phyloP scores from a whole-genome alignment of 2,888 invertebrate species.

The Dryobota labecula region DNA sequence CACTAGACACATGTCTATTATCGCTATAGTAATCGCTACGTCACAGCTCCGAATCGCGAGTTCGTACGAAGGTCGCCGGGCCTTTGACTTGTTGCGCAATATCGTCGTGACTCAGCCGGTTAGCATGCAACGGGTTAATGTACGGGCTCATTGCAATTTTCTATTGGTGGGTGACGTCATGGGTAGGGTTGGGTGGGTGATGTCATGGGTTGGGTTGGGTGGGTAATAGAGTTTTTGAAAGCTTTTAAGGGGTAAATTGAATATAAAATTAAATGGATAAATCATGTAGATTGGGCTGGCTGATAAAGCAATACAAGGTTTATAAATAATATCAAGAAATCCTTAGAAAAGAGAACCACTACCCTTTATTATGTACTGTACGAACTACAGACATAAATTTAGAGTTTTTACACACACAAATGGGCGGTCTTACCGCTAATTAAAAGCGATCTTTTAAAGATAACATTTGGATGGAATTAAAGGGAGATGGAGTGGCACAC shows the following conservation, averaged over 20 bases:
- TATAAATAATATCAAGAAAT: neutral
- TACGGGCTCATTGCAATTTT: constrained; percentile 51
- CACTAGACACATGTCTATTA: constrained; percentile 30
- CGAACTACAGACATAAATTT: too few relatives aligned
- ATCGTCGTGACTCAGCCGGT: constrained; percentile 59
- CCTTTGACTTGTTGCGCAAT: constrained; percentile 72
- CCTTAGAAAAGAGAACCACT: too few relatives aligned
- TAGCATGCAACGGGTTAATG: constrained; percentile 61
- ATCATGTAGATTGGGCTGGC: neutral
- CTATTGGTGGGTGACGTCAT: constrained; percentile 47
- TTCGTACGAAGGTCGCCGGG: constrained; percentile 72
- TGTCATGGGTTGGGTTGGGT: constrained; percentile 24
- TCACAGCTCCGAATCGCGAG: constrained; percentile 55
- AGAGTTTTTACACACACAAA: too few relatives aligned
- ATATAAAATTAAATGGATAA: neutral
- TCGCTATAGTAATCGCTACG: constrained; percentile 34
- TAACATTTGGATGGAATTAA: too few relatives aligned
- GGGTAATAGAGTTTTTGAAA: neutral
- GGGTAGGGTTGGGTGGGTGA: neutral
- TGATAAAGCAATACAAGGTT: neutral
- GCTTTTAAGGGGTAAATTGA: neutral
- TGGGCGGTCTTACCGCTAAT: too few relatives aligned
- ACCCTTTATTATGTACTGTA: too few relatives aligned
- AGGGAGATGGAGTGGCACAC: too few relatives aligned
- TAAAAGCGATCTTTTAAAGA: too few relatives aligned